These are phyloP conservation scores for Zhengitettix transpicula DNA, from an alignment of 2,888 invertebrate genomes.

Conservation along the genomic window DNA sequence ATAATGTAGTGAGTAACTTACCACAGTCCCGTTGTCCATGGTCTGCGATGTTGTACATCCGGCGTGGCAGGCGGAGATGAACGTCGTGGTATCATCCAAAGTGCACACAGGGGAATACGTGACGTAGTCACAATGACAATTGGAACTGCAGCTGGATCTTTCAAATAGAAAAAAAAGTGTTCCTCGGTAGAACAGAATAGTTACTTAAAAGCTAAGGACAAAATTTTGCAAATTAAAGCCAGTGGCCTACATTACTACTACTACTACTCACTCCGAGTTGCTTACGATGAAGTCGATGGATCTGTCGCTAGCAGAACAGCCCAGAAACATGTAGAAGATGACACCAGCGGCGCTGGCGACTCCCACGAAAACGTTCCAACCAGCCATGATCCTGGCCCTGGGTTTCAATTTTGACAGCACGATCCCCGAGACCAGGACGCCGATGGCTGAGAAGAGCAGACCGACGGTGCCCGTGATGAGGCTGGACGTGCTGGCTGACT, in stretches of 20 bases:
- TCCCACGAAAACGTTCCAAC: conserved; percentile 51
- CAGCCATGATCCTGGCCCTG: conserved; percentile 44
- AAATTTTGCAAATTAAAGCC: too few species aligned
- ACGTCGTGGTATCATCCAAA: conserved; percentile 40
- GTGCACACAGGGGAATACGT: conserved; percentile 60
- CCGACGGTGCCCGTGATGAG: conserved; percentile 52
- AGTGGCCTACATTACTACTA: too few species aligned
- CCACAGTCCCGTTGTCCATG: conserved; percentile 27
- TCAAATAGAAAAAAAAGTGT: too few species aligned
- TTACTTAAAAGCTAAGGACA: too few species aligned
- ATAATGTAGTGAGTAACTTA: conserved; percentile 15
- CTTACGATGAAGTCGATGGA: conserved; percentile 28
- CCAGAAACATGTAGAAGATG: conserved; percentile 45
- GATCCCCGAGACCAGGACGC: conserved; percentile 47
- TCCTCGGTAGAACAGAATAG: too few species aligned
- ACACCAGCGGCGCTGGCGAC: conserved; percentile 43
- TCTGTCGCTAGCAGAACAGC: conserved; percentile 43
- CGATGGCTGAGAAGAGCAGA: conserved; percentile 49
- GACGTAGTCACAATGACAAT: conserved; percentile 51
- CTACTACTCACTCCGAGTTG: conserved; percentile 24
- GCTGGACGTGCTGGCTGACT: conserved; percentile 57
- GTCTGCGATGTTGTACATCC: conserved; percentile 34
- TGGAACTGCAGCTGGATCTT: conserved; percentile 34
- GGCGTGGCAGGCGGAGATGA: conserved; percentile 66
- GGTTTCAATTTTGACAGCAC: conserved; percentile 49